Evolutionary conservation across 1,140 invertebrate genomes (phyloP), one percentile per base, ranked within the genome.

Genomic region (Babylonia areolata): DNA sequence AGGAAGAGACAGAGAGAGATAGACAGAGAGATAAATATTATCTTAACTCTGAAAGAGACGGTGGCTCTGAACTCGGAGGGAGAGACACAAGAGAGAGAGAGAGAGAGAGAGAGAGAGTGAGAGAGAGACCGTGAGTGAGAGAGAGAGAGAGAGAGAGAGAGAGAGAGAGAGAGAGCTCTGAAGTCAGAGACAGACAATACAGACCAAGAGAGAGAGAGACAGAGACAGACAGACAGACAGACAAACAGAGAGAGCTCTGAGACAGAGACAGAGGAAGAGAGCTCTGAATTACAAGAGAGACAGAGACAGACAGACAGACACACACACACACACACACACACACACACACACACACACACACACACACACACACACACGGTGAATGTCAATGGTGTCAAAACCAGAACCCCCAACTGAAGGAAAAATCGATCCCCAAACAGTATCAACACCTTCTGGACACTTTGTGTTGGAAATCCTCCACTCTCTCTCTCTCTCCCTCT

Each of bases 81-180:
- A 46, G 2, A 15, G 46, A 40, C 31, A 46, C 11, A 40, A 17
- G 78, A 46, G 78, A 40, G n/a, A n/a, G n/a, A 31, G n/a, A 23
- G n/a, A 69, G 64, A 69, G n/a, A 69, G n/a, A 69, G 64, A 69
- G 64, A 69, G 17, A 69, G 64, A 69, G 64, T 12, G n/a, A 69
- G 64, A 69, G n/a, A 28, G 64, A n/a, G n/a, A n/a, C n/a, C n/a
- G n/a, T n/a, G n/a, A n/a, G n/a, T n/a, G n/a, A n/a, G n/a, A n/a
- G n/a, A n/a, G n/a, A n/a, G n/a, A n/a, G n/a, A n/a, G n/a, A n/a
- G n/a, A n/a, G n/a, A n/a, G n/a, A n/a, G n/a, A n/a, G n/a, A n/a
- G n/a, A n/a, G n/a, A n/a, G n/a, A n/a, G n/a, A n/a, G n/a, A n/a
- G n/a, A n/a, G n/a, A n/a, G n/a, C n/a, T n/a, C n/a, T n/a, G n/a